Evolutionary conservation across 1,140 invertebrate genomes (phyloP), one percentile per base, ranked within the genome.

Genomic region (Aphidius gifuensis): DNA sequence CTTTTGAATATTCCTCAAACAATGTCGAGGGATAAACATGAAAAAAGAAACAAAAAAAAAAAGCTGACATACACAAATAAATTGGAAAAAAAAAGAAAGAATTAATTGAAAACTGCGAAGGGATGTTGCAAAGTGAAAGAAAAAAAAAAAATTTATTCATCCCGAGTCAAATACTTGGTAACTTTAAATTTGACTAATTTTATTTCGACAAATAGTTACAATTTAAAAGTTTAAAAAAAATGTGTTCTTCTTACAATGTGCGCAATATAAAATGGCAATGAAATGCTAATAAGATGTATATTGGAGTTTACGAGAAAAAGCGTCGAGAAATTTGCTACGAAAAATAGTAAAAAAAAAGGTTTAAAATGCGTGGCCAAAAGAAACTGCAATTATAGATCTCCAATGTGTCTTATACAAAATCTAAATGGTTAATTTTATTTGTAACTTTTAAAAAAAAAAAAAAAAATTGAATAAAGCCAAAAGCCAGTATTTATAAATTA

Each of bases 201-300:
- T 6, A 51, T 46, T 58, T 58, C 6, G 45, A 58, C 23, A 39
- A 59, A 38, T 59, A 47, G 47, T 51, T 16, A 11, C 39, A 39
- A 48, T 43, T 59, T 49, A 16, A 49, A 49, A 49, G 16, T 49
- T 11, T 49, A 11, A 21, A 49, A 49, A n/a, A 42, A 54, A 40
- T 40, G 23, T 32, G 23, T 44, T 16, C n/a, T n/a, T 16, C 6
- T 56, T 56, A 32, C 23, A 32, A 32, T 32, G 16, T 16, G 16
- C 4, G 23, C 23, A 57, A 55, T 61, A 67, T 67, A 65, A 67
- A 67, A 62, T 56, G 55, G 66, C 66, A 65, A 67, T 67, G 65
- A 67, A 67, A 67, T 67, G 66, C 66, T 65, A 67, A 67, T 67
- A 67, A 67, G 66, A 64, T 59, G 39, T 50, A 59, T 16, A 21